Evolutionary conservation across 1,140 invertebrate genomes (phyloP), one percentile per base, ranked within the genome.

Genomic region (Zaprionus capensis): DNA sequence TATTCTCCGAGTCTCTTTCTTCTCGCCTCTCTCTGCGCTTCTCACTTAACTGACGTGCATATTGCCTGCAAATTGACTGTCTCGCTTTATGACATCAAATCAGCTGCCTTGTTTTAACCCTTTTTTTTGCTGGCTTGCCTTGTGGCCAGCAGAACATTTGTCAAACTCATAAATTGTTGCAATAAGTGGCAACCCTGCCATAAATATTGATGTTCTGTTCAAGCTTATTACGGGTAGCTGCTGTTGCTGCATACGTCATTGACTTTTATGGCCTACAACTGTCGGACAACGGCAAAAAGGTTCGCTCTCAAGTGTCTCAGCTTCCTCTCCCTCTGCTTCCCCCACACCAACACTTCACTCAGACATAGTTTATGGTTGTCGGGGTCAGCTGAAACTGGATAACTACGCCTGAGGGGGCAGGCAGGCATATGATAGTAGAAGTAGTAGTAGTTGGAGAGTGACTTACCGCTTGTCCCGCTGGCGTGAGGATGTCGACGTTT

Each of bases 401-500:
- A 68, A 65, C 65, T 71, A 53, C 53, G 66, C 75, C 57, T 57
- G 46, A 34, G 31, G 49, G 7, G 38, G 7, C 3, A 12, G 36
- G 11, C 4, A 31, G 28, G 63, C 24, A 46, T 62, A 22, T 17
- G n/a, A 51, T 15, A 26, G 41, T 62, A 0, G 31, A 3, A 34
- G 34, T 26, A 20, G n/a, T 14, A 5, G 28, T 9, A 26, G 55
- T 74, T 41, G 17, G 15, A 9, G 38, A 41, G 38, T 41, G 41
- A 92, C 92, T 92, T 88, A 93, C 92, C 92, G 88, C 78, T 91
- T 92, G 63, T 93, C 92, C 81, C 80, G 70, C 41, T 91, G 87
- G 17, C 85, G 78, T 24, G 85, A 72, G 12, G 84, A 76, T 31
- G 84, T 81, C 74, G 84, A 88, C 31, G 83, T 91, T 88, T 93